Conservation (phyloP, 2,113 vertebrate genomes). For the Solenodon paradoxus region DNA sequence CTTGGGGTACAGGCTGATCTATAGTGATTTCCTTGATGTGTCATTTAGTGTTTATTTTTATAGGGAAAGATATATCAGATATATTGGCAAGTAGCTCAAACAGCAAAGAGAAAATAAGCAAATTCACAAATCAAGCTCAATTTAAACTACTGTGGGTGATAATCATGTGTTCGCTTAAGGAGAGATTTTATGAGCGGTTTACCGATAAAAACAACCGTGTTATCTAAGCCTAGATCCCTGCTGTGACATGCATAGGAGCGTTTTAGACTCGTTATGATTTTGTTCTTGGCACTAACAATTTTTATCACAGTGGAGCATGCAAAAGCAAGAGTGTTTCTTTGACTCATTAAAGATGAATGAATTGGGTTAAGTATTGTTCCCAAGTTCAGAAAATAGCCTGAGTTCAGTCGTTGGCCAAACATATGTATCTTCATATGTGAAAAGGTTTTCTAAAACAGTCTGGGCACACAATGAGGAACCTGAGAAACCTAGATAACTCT, state of each 20-base stretch:
- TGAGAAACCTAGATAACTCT: neutral
- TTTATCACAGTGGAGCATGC: fast-evolving
- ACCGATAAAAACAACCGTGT: neutral
- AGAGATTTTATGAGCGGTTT: neutral
- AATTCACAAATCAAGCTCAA: conserved; percentile 28
- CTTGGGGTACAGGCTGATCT: neutral
- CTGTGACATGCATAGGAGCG: neutral
- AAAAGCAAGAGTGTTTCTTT: neutral
- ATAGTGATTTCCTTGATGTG: neutral
- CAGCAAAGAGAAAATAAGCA: neutral
- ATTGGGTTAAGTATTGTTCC: neutral
- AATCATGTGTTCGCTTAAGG: neutral
- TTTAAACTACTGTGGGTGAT: neutral
- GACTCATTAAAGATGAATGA: neutral
- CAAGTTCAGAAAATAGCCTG: neutral
- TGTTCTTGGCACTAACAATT: neutral
- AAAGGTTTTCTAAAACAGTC: neutral
- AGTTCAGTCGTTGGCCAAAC: neutral
- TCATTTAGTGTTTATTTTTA: neutral
- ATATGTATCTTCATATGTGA: neutral
- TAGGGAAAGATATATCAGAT: neutral
- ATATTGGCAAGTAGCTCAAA: neutral
- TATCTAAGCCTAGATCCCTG: neutral
- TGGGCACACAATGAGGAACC: neutral
- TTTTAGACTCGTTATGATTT: neutral